Conservation (phyloP, 92 coral and sea anemone genomes). For the Actinernus sp. region DNA sequence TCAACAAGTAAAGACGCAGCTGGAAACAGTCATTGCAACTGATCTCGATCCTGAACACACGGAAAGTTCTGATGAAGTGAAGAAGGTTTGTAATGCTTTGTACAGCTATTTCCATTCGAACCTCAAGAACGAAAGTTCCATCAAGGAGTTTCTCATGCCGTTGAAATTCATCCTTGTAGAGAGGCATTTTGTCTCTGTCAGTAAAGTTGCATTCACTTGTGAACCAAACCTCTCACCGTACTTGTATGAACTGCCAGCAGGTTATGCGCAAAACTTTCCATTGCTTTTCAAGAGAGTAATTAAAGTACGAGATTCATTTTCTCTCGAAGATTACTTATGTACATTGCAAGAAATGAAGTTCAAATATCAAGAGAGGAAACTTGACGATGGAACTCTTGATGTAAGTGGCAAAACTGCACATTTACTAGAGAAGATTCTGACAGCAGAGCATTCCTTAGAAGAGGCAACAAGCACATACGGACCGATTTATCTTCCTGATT, state of each 20-base stretch:
- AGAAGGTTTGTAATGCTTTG: conserved; percentile 31
- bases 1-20: conserved; percentile 23
- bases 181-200: conserved; percentile 29
- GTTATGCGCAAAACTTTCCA: not conserved
- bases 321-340: conserved; percentile 35
- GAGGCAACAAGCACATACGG: not conserved
- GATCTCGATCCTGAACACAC: not conserved
- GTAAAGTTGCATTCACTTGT: conserved; percentile 46
- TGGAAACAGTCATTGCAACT: conserved; percentile 6
- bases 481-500: conserved; percentile 56
- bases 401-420: not conserved
- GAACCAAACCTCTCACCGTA: conserved; percentile 57
- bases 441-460: not conserved
- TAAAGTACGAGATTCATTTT: conserved; percentile 56
- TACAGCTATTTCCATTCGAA: conserved; percentile 39
- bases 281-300: conserved; percentile 30
- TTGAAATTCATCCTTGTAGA: conserved; percentile 39
- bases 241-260: conserved; percentile 41
- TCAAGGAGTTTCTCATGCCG: conserved; percentile 1
- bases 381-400: not conserved
- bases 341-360: conserved; percentile 32
- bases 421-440: not conserved
- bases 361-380: not conserved
- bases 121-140: not conserved
- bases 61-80: conserved; percentile 15